Percentiles rank a stretch among this genome's conserved stretches.
Evolutionary conservation across 2,797 vertebrate genomes (phyloP).

Genomic region (Tangara arthus): DNA sequence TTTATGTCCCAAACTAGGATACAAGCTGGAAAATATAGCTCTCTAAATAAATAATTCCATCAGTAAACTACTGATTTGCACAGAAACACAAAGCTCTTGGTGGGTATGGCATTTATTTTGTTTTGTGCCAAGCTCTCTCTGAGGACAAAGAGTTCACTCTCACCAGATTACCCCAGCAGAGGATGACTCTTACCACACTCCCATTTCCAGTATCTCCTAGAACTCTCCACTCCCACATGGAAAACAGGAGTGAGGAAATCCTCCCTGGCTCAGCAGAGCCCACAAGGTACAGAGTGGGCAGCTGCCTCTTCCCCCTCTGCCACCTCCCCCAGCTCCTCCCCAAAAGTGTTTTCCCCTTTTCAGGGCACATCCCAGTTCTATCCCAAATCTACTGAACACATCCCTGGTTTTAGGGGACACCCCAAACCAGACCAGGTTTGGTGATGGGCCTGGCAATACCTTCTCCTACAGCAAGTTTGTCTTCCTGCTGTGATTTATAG

Average conservation of each 20-base stretch:
- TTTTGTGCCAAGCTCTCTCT: neutral
- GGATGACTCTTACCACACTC: too few relatives aligned
- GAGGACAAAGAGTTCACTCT: neutral
- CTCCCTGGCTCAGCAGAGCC: neutral
- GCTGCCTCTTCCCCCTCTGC: neutral
- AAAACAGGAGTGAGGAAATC: neutral
- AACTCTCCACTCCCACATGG: neutral
- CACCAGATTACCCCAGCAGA: neutral
- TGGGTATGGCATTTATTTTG: neutral
- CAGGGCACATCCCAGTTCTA: fast-evolving
- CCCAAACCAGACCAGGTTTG: neutral
- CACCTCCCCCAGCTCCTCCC: neutral
- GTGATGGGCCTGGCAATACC: too few relatives aligned
- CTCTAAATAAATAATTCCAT: neutral
- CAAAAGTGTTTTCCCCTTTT: fast-evolving
- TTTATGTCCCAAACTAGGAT: neutral
- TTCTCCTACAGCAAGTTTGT: neutral
- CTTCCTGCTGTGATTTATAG: neutral
- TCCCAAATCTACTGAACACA: neutral
- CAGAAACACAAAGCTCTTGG: neutral
- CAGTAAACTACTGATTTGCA: neutral
- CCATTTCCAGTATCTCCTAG: neutral
- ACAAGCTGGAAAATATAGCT: neutral
- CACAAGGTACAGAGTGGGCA: neutral
- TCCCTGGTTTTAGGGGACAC: neutral